Evolutionary conservation across 2,888 invertebrate genomes (phyloP), one percentile per base, ranked within the genome.

Genomic region (Ophion slaviceki): DNA sequence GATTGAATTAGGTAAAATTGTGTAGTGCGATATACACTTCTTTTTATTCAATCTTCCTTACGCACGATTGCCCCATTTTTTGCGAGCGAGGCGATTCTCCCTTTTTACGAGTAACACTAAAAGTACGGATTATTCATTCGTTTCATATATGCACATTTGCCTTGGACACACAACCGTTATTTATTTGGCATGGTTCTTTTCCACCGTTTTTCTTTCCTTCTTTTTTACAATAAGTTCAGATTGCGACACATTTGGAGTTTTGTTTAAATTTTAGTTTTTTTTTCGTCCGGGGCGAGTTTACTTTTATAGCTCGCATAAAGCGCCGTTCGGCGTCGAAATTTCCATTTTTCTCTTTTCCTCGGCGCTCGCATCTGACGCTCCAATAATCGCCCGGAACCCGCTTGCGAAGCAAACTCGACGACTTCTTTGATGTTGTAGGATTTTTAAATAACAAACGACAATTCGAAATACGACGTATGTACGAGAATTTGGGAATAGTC

Each of bases 131-230:
- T 47, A 83, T 78, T 86, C 77, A 80, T 83, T 80, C 75, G 75
- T 67, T 75, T 47, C 72, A 77, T 53, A 57, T 67, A 82, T 79
- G 64, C 85, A 86, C 74, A 76, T 64, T 76, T 68, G 64, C 79
- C 71, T 71, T 80, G 78, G 74, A 75, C 83, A 83, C 86, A 81
- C 86, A 83, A 86, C 74, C 83, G 70, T 83, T 78, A 83, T 86
- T 86, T 62, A 86, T 86, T 86, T 86, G 86, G 84, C 87, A 85
- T 85, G 62, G 47, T 79, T 85, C 71, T 28, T 66, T 61, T 79
- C 45, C 17, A 59, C 24, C 36, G 5, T 64, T 74, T 70, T 62
- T 59, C 40, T 61, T 61, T 10, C 28, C 14, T 70, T 45, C 11
- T 24, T 82, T 83, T 82, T 80, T 79, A 74, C 78, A 70, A 71